Evolutionary conservation across 1,140 invertebrate species (phyloP).

Genomic region (Sarcophaga bullata): DNA sequence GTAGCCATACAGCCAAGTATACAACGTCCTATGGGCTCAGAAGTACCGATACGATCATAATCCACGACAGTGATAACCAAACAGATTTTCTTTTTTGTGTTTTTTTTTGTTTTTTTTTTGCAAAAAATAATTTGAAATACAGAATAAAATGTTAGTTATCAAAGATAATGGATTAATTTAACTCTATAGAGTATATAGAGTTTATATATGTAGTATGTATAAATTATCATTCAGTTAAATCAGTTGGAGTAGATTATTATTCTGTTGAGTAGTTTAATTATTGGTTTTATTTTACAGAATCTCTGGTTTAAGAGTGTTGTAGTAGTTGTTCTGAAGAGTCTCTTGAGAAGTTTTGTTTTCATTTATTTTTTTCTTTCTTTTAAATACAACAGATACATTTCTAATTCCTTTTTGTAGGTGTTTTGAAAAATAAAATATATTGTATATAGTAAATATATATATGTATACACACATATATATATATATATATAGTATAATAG

Average conservation of each 20-base stretch:
- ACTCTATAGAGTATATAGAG: background rate
- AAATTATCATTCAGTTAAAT: background rate
- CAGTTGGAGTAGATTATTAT: background rate
- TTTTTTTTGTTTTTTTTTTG: background rate
- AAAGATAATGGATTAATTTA: background rate
- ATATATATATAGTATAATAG: no score
- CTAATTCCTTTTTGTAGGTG: background rate
- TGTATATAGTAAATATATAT: constrained; percentile 19
- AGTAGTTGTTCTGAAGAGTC: background rate
- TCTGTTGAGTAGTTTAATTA: constrained; percentile 41
- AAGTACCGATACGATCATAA: constrained; percentile 99
- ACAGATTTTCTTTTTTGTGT: constrained; percentile 97
- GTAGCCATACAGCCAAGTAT: constrained; percentile 97
- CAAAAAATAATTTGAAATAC: background rate
- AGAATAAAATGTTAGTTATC: constrained; percentile 14
- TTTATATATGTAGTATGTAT: background rate
- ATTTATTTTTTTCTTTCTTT: background rate
- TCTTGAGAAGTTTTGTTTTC: background rate
- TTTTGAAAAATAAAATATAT: constrained; percentile 2
- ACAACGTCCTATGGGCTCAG: constrained; percentile 98
- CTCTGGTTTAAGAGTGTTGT: constrained; percentile 32
- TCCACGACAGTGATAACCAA: constrained; percentile 98
- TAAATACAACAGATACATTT: background rate
- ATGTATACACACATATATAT: background rate
- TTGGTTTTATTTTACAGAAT: constrained; percentile 25